Base-by-base conservation (phyloP, 2,888 invertebrate species). In the Synanthedon myopaeformis region DNA sequence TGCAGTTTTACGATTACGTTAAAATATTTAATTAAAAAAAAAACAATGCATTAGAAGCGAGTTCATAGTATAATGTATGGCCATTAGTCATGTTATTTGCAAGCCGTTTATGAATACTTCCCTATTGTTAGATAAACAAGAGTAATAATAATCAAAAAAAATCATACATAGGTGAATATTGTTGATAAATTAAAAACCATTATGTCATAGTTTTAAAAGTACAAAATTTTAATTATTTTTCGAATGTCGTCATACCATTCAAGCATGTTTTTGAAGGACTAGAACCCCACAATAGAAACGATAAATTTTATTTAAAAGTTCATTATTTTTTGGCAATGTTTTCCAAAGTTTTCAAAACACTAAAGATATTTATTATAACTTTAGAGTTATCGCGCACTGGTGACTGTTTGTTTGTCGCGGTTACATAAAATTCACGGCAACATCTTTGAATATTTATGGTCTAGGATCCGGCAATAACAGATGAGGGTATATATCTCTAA, bases 81-180 rank as follows among this genome's bases (percentile, higher is more conserved):
- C 84, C 70, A 82, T 86, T 82, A 85, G 79, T 83, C 42, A 72
- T 80, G 86, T 87, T 87, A 87, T 85, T 86, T 56, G 86, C 86
- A 87, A 86, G 86, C 86, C 86, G 81, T 82, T 77, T 77, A 70
- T 79, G 74, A 72, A 79, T 83, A 84, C 65, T 69, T 66, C 61
- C 64, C 82, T 85, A 86, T 79, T 81, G 85, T 86, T 86, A 86
- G 82, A 79, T 71, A 72, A 81, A 79, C 72, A 80, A 81, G 78
- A 77, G 70, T 70, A 78, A 70, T 79, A 78, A 78, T 13, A 76
- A 76, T 70, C 75, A 23, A 76, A 74, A 70, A 75, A 76, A 76
- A 75, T 69, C 77, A 74, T 72, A 70, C 70, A 66, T 61, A 62
- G 76, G 66, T 70, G 64, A n/a, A 72, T 70, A 69, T 72, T 70